Percentiles rank a stretch among this genome's conserved stretches.
These are phyloP conservation scores for Psittacula cyanocephala DNA, from an alignment of 2,113 vertebrate genomes.

Conservation along the genomic window DNA sequence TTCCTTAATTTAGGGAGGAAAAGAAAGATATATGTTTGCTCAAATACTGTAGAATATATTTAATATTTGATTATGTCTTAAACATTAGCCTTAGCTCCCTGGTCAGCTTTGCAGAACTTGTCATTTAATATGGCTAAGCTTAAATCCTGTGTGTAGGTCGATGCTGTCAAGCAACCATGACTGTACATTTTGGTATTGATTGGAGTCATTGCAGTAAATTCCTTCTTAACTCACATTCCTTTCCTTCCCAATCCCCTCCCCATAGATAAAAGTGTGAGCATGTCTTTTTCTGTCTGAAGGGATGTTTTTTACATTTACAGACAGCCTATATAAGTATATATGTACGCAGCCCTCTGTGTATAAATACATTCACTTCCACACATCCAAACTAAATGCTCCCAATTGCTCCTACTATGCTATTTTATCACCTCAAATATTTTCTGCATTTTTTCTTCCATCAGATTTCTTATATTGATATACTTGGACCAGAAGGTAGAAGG, in stretches of 20 bases:
- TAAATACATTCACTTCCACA: background rate
- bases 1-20: constrained; percentile 55
- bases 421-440: constrained; percentile 41
- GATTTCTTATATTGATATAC: constrained; percentile 83
- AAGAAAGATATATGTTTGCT: constrained; percentile 51
- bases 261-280: constrained; percentile 69
- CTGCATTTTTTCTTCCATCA: constrained; percentile 51
- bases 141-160: constrained; percentile 77
- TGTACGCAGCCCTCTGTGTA: background rate
- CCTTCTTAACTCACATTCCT: constrained; percentile 74
- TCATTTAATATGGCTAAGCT: constrained; percentile 75
- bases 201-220: constrained; percentile 77
- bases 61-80: constrained; percentile 76
- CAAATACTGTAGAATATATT: constrained; percentile 64
- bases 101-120: constrained; percentile 77
- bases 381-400: constrained; percentile 17
- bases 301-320: constrained; percentile 50
- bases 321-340: constrained; percentile 55
- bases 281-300: constrained; percentile 43
- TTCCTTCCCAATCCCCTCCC: constrained; percentile 65
- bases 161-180: constrained; percentile 82
- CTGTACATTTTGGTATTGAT: constrained; percentile 84
- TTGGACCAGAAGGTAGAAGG: constrained; percentile 73
- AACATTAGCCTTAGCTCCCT: constrained; percentile 64
- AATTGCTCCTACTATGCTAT: constrained; percentile 16